Evolutionary conservation across 2,113 vertebrate genomes (phyloP).

Genomic region (Pangasianodon hypophthalmus): DNA sequence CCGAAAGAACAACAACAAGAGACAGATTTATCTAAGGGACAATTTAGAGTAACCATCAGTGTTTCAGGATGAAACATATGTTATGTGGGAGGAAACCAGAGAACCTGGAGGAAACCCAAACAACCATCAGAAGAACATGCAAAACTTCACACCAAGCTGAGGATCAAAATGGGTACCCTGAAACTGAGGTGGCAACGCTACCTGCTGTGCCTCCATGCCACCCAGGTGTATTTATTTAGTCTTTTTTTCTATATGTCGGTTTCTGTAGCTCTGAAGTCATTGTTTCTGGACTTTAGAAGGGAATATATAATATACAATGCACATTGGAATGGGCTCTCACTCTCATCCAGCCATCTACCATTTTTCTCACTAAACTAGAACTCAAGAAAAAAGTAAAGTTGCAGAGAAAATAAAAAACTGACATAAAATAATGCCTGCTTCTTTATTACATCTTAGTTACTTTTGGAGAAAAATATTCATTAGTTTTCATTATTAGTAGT

Average conservation of each 20-base stretch:
- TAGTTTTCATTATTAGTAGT: not conserved
- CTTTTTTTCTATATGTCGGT: not conserved
- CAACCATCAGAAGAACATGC: not conserved
- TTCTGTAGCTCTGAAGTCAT: not conserved
- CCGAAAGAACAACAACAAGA: too few species aligned
- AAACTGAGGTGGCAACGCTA: not conserved
- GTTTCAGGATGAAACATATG: not conserved
- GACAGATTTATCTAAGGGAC: not conserved
- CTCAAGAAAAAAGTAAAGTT: not conserved
- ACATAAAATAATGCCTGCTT: not conserved
- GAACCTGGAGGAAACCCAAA: not conserved
- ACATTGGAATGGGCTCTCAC: not conserved
- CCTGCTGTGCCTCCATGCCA: not conserved
- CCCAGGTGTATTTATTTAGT: not conserved
- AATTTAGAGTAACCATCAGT: not conserved
- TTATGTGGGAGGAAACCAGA: not conserved
- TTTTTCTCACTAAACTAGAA: not conserved
- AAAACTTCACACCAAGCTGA: not conserved
- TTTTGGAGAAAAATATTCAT: not conserved
- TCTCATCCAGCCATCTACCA: not conserved
- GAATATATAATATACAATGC: not conserved
- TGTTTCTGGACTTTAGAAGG: not conserved
- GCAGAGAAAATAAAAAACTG: not conserved
- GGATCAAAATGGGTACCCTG: not conserved
- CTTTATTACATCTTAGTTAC: not conserved